A percentile compares a stretch with the other conserved stretches of the same genome.
These are phyloP conservation scores for Acleris laterana DNA, from an alignment of 2,888 invertebrate genomes.

Conservation along the genomic window DNA sequence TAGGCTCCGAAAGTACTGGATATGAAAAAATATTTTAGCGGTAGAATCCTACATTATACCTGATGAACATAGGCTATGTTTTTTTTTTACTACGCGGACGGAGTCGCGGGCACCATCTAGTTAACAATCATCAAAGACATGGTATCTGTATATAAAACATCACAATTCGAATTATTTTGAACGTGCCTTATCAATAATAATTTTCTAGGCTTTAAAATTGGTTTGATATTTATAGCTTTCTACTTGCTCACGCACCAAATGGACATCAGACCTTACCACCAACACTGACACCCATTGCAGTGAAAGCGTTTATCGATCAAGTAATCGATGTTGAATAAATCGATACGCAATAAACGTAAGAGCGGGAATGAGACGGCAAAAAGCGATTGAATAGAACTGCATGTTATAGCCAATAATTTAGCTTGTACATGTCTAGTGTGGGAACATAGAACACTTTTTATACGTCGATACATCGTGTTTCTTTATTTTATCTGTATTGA, in stretches of 20 bases:
- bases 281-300: constrained; percentile 38
- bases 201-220: too few species aligned
- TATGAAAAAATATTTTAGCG: too few species aligned
- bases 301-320: constrained; percentile 46
- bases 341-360: constrained; percentile 31
- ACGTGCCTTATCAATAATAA: too few species aligned
- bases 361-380: constrained; percentile 28
- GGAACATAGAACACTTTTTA: constrained; percentile 21
- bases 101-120: too few species aligned
- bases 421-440: constrained; percentile 16
- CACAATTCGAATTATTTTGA: too few species aligned
- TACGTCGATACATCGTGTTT: not conserved
- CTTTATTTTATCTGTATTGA: not conserved
- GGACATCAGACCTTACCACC: constrained; percentile 1
- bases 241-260: not conserved
- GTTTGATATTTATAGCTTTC: too few species aligned
- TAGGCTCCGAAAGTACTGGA: too few species aligned
- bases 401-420: constrained; percentile 18
- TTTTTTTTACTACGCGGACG: too few species aligned
- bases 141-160: too few species aligned
- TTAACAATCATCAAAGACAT: too few species aligned
- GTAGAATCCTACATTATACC: too few species aligned
- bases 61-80: too few species aligned
- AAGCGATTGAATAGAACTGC: constrained; percentile 32
- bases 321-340: constrained; percentile 28